phyloP scores from a whole-genome alignment of 1,140 invertebrate species.

The Trichogramma pretiosum region DNA sequence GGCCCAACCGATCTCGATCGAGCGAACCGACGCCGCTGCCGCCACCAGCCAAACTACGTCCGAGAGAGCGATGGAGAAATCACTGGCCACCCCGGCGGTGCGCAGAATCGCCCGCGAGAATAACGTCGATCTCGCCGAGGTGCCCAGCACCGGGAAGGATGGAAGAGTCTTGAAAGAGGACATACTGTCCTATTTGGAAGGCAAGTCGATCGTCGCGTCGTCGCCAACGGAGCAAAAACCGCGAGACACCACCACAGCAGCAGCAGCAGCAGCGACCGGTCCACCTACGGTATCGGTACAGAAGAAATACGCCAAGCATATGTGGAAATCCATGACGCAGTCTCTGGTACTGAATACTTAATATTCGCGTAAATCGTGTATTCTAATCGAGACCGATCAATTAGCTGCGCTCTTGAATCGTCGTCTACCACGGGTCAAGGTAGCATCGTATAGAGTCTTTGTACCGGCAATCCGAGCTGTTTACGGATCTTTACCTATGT shows the following conservation, averaged over 20 bases:
- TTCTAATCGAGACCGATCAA: no score
- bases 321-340: constrained; percentile 94
- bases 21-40: neutral
- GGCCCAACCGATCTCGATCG: constrained; percentile 17
- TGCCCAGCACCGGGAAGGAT: constrained; percentile 79
- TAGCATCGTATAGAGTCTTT: no score
- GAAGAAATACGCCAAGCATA: constrained; percentile 80
- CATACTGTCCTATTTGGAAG: constrained; percentile 66
- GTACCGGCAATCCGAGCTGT: no score
- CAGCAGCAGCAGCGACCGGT: no score
- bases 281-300: neutral
- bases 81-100: constrained; percentile 88
- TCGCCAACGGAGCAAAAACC: constrained; percentile 13
- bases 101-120: constrained; percentile 85
- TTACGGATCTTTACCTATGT: no score
- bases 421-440: no score
- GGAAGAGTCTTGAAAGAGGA: constrained; percentile 95
- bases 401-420: no score
- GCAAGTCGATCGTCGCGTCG: constrained; percentile 25
- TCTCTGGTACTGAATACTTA: no score
- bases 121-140: constrained; percentile 66
- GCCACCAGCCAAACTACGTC: neutral
- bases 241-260: neutral
- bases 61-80: constrained; percentile 12
- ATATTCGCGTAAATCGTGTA: no score